Percentiles rank a stretch among this genome's conserved stretches.
These are phyloP conservation scores for Cisticola juncidis DNA, from an alignment of 2,113 vertebrate genomes.

Conservation along the genomic window DNA sequence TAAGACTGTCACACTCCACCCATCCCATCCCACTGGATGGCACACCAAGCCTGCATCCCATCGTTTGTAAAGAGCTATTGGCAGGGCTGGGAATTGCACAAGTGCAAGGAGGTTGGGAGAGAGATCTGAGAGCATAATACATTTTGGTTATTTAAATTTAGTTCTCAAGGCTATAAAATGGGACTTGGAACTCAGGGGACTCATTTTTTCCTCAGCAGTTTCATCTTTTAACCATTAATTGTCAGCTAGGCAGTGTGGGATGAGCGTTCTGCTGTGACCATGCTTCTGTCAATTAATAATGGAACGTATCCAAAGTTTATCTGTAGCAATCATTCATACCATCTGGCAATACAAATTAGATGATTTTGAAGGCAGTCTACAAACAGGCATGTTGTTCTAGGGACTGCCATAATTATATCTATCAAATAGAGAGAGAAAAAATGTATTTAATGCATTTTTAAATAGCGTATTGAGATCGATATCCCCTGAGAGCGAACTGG, in stretches of 20 bases:
- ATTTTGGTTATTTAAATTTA: slow-evolving; percentile 50
- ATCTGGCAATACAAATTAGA: slow-evolving; percentile 71
- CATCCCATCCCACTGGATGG: background rate
- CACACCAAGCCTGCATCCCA: background rate
- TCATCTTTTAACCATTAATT: slow-evolving; percentile 66
- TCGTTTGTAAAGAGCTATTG: background rate
- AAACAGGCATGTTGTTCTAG: slow-evolving; percentile 62
- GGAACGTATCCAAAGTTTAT: slow-evolving; percentile 69
- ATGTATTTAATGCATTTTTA: slow-evolving; percentile 51
- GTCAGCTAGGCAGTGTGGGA: slow-evolving; percentile 21
- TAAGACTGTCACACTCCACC: background rate
- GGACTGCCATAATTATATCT: slow-evolving; percentile 59
- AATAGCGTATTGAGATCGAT: background rate
- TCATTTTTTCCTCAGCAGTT: slow-evolving; percentile 39
- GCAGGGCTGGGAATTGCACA: background rate
- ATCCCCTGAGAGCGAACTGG: background rate
- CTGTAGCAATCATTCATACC: slow-evolving; percentile 71
- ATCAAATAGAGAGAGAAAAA: slow-evolving; percentile 41
- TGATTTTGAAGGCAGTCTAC: slow-evolving; percentile 66
- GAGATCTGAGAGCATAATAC: slow-evolving; percentile 34
- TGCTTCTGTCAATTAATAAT: slow-evolving; percentile 70
- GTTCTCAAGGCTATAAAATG: slow-evolving; percentile 36
- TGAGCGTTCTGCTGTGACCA: slow-evolving; percentile 37
- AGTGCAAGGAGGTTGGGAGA: background rate
- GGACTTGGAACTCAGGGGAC: slow-evolving; percentile 19